These are phyloP conservation scores for Tonatia bakeri DNA, from an alignment of 2,113 vertebrate species.

Conservation along the genomic window DNA sequence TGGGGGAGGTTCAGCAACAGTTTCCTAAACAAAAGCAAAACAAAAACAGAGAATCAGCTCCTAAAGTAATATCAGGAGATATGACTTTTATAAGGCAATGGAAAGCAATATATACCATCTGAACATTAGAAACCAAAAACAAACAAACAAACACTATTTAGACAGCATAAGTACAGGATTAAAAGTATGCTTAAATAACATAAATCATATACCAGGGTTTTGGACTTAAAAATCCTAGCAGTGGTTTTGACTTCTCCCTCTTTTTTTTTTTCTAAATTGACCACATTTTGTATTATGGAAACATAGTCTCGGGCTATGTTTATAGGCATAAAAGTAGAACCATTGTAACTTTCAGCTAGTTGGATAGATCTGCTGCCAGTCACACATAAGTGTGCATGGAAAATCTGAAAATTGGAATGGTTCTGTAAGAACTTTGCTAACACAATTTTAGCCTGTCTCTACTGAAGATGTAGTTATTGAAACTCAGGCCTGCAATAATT, in stretches of 20 bases:
- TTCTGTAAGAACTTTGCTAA: constrained; percentile 39
- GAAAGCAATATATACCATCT: not conserved
- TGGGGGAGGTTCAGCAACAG: constrained; percentile 91
- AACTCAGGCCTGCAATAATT: constrained; percentile 40
- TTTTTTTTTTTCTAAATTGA: not conserved
- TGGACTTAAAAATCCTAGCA: constrained; percentile 14
- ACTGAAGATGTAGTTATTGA: constrained; percentile 14
- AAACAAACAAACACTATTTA: not conserved
- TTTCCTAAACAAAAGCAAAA: constrained; percentile 81
- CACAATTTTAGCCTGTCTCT: not conserved
- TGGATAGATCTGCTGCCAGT: constrained; percentile 3
- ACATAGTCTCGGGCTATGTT: not conserved
- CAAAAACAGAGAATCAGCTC: constrained; percentile 31
- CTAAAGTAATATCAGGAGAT: not conserved
- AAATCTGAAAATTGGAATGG: constrained; percentile 40
- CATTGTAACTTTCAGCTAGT: not conserved
- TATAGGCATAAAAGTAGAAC: constrained; percentile 4
- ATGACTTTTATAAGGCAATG: constrained; percentile 5
- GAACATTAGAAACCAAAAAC: not conserved
- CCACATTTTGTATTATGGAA: not conserved
- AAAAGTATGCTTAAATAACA: constrained; percentile 6
- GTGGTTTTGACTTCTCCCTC: not conserved
- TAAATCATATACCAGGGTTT: not conserved
- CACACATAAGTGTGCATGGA: not conserved
- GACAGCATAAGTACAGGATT: not conserved